These are phyloP conservation scores for Nilaparvata lugens DNA, from an alignment of 1,140 invertebrate genomes.

Conservation along the genomic window DNA sequence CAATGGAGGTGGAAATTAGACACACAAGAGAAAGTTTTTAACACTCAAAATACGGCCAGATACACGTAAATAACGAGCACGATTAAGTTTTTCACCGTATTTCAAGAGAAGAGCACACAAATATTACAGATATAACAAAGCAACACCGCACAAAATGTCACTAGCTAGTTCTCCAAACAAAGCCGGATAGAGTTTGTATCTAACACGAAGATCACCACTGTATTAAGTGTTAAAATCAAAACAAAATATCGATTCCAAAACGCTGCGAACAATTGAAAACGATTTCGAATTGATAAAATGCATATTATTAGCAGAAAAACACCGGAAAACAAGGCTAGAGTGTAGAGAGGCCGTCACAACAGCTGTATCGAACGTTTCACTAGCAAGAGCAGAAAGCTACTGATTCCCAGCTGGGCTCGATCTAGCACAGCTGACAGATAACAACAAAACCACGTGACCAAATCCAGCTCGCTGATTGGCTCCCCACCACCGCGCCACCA, in stretches of 20 bases:
- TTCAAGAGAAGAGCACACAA: too few species aligned
- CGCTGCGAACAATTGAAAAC: background rate
- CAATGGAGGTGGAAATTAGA: too few species aligned
- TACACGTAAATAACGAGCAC: too few species aligned
- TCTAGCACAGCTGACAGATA: constrained; percentile 24
- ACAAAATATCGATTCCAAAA: background rate
- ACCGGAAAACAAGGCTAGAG: background rate
- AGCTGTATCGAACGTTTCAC: background rate
- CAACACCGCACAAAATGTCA: constrained; percentile 5
- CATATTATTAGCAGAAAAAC: constrained; percentile 2
- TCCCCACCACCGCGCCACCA: constrained; percentile 16
- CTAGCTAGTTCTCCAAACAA: background rate
- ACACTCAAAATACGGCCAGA: too few species aligned
- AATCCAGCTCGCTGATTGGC: constrained; percentile 19
- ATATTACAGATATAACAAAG: background rate
- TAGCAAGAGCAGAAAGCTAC: constrained; percentile 12
- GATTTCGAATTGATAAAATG: constrained; percentile 6
- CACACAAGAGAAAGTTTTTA: too few species aligned
- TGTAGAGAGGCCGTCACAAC: constrained; percentile 6
- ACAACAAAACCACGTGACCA: constrained; percentile 27
- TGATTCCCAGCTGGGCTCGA: constrained; percentile 8
- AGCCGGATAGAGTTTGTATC: background rate
- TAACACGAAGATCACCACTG: background rate
- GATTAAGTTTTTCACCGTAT: too few species aligned
- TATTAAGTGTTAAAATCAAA: background rate